Percentiles rank a stretch among this genome's conserved stretches.
phyloP scores from a whole-genome alignment of 2,797 vertebrate species.

The Coccyzus lansbergi region DNA sequence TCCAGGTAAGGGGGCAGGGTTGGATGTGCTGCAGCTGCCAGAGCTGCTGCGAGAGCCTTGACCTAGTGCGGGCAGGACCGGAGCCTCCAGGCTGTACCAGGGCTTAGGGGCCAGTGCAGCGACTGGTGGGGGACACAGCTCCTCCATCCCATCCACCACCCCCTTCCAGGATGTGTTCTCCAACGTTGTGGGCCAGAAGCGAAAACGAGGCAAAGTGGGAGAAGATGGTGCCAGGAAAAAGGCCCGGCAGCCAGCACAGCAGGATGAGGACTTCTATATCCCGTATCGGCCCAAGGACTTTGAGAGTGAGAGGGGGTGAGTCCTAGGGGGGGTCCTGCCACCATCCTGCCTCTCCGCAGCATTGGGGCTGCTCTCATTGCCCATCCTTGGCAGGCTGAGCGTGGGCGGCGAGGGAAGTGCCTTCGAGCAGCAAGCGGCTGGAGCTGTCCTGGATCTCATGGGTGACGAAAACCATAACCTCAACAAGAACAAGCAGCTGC shows the following conservation, averaged over 20 bases:
- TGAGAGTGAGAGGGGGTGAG: constrained; percentile 91
- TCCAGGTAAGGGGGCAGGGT: neutral
- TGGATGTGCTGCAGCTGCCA: rapidly evolving
- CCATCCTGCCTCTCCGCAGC: neutral
- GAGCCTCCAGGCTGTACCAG: rapidly evolving
- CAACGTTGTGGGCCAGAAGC: constrained; percentile 82
- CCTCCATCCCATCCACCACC: rapidly evolving
- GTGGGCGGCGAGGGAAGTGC: constrained; percentile 76
- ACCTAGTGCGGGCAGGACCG: rapidly evolving
- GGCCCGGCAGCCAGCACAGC: constrained; percentile 60
- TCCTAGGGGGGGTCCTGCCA: neutral
- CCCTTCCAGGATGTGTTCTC: constrained; percentile 84
- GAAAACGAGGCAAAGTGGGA: constrained; percentile 34
- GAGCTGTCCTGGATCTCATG: constrained; percentile 92
- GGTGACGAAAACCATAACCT: constrained; percentile 87
- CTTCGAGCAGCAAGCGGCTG: constrained; percentile 91
- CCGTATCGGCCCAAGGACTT: constrained; percentile 95
- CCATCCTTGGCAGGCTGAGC: constrained; percentile 79
- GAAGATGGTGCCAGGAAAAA: constrained; percentile 67
- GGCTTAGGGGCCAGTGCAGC: neutral
- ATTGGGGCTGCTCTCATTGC: neutral
- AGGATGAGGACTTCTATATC: constrained; percentile 87
- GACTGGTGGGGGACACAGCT: rapidly evolving
- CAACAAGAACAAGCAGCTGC: constrained; percentile 82
- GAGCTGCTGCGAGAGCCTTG: neutral